phyloP scores from a whole-genome alignment of 2,888 invertebrate species.

The Ectobius pallidus region DNA sequence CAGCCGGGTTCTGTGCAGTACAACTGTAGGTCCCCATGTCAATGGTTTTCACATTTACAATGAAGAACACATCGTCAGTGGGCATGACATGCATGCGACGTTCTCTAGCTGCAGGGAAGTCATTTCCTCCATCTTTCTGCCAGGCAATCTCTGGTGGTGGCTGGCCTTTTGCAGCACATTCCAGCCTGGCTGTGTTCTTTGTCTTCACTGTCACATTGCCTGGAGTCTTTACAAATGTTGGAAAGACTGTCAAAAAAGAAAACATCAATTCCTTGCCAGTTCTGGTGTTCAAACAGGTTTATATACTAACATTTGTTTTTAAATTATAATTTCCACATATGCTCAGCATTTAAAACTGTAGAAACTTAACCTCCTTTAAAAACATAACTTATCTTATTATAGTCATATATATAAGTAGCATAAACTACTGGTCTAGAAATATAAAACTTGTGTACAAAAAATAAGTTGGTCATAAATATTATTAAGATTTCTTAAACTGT shows the following conservation, averaged over 20 bases:
- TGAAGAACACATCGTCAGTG: conserved; percentile 89
- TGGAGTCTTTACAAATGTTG: conserved; percentile 84
- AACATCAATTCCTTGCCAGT: neutral
- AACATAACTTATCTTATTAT: too few species aligned
- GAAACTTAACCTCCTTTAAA: too few species aligned
- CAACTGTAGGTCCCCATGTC: conserved; percentile 95
- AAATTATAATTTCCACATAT: too few species aligned
- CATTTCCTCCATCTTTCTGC: conserved; percentile 91
- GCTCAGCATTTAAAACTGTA: too few species aligned
- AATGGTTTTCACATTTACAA: conserved; percentile 84
- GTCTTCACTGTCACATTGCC: conserved; percentile 82
- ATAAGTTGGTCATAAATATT: too few species aligned
- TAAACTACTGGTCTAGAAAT: too few species aligned
- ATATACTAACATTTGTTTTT: too few species aligned
- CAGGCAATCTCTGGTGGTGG: conserved; percentile 88
- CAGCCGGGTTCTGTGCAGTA: conserved; percentile 89
- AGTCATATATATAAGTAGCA: too few species aligned
- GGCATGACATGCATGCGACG: conserved; percentile 92
- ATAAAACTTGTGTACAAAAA: too few species aligned
- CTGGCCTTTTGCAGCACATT: conserved; percentile 90
- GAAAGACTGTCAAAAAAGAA: conserved; percentile 70
- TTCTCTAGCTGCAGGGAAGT: conserved; percentile 94
- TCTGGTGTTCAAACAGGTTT: neutral
- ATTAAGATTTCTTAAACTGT: too few species aligned
- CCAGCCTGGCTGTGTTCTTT: conserved; percentile 84